Base-by-base conservation (phyloP, 2,113 vertebrate species). In the Camelus bactrianus region DNA sequence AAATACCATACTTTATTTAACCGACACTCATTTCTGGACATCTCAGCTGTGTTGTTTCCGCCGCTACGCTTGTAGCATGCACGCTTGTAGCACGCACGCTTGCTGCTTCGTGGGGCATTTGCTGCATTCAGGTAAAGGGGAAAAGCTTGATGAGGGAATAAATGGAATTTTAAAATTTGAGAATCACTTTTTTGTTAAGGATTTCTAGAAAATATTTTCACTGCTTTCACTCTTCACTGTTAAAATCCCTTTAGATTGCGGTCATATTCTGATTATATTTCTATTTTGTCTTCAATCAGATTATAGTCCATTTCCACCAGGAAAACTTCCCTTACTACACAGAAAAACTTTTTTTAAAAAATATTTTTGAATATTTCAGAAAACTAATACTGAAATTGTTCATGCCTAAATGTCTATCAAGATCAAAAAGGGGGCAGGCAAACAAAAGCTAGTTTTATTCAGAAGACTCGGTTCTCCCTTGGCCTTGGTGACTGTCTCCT, bases 371-470 rank as follows among this genome's bases (percentile, higher is more conserved):
- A 77, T 73, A 62, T 93, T 91, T 94, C 56, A 35, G 83, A 92
- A 94, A 60, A 69, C 32, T 70, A 80, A 72, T 42, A 94, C 13
- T 67, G 69, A 50, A 80, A 42, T 2, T 35, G 48, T 62, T 83
- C 46, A 38, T n/a, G 75, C 58, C 26, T 79, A 88, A 94, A 90
- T 95, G 90, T 84, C 81, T 56, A 58, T 85, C 60, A 77, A 73
- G 67, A 62, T 88, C 70, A 82, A 96, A 95, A 95, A 80, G 26
- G 62, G 17, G 56, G 42, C 65, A 95, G 83, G 76, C 73, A 95
- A 94, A 96, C 91, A 96, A 88, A 94, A 70, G 79, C 82, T 84
- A 58, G 86, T 94, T 95, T 96, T 75, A 82, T 77, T 96, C 56
- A 46, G n/a, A 91, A 91, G 89, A 46, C 54, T 72, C 88, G 91